phyloP scores from a whole-genome alignment of 1,140 invertebrate genomes.

The Drosophila funebris region DNA sequence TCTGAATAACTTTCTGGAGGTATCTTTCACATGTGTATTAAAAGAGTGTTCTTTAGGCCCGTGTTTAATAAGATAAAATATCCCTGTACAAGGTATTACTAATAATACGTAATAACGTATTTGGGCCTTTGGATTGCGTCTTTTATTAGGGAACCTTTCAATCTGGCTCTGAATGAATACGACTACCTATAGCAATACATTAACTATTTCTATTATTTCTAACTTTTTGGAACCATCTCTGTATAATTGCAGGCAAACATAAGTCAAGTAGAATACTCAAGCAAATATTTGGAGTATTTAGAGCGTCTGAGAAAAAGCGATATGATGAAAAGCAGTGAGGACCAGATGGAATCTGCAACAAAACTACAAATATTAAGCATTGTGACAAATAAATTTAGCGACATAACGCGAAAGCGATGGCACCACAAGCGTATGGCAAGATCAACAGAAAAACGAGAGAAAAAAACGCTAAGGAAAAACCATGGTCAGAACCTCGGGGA shows the following conservation, averaged over 20 bases:
- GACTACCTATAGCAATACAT: too few relatives aligned
- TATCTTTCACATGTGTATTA: too few relatives aligned
- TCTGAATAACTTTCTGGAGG: too few relatives aligned
- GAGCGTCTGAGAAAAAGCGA: conserved; percentile 43
- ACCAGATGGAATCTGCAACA: not conserved
- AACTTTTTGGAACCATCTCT: not conserved
- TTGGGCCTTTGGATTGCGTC: too few relatives aligned
- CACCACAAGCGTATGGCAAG: conserved; percentile 21
- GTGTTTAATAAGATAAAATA: too few relatives aligned
- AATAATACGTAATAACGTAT: too few relatives aligned
- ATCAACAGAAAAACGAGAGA: not conserved
- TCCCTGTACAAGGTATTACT: too few relatives aligned
- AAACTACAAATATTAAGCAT: conserved; percentile 62
- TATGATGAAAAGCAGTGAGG: not conserved
- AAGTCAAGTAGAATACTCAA: conserved; percentile 76
- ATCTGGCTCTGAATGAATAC: too few relatives aligned
- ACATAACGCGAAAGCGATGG: conserved; percentile 32
- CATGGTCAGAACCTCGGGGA: not conserved
- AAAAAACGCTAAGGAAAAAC: not conserved
- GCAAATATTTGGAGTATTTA: conserved; percentile 77
- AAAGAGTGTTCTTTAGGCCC: too few relatives aligned
- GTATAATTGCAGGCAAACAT: conserved; percentile 68
- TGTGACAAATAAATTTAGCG: conserved; percentile 46
- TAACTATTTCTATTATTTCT: not conserved
- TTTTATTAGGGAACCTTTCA: too few relatives aligned